Conservation (phyloP, 1,140 invertebrate genomes). For the Nasonia giraulti region DNA sequence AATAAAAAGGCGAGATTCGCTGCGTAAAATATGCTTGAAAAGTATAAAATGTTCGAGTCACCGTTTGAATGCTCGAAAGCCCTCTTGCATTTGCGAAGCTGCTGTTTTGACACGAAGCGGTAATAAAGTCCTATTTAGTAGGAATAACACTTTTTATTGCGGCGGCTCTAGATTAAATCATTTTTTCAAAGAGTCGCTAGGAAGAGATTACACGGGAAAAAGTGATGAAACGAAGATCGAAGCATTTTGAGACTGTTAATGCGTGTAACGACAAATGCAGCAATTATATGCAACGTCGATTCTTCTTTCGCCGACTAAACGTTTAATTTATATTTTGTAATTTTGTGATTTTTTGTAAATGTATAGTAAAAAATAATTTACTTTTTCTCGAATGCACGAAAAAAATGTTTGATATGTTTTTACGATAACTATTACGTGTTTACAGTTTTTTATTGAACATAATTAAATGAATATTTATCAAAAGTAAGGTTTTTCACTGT, state of each 20-base stretch:
- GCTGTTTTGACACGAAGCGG: constrained; percentile 9
- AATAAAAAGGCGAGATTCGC: constrained; percentile 4
- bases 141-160: constrained; percentile 38
- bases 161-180: constrained; percentile 17
- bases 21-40: constrained; percentile 17
- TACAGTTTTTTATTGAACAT: constrained; percentile 36
- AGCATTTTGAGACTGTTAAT: constrained; percentile 49
- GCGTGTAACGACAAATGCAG: constrained; percentile 42
- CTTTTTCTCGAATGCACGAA: constrained; percentile 28
- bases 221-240: constrained; percentile 38
- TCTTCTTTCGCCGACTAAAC: constrained; percentile 41
- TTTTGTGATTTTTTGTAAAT: constrained; percentile 47
- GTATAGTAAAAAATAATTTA: constrained; percentile 36
- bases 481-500: neutral
- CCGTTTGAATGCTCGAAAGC: constrained; percentile 19
- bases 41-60: constrained; percentile 5
- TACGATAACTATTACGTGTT: constrained; percentile 18
- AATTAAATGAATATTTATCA: constrained; percentile 33
- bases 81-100: neutral
- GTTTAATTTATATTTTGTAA: constrained; percentile 44
- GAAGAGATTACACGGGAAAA: constrained; percentile 47
- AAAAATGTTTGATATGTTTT: constrained; percentile 37
- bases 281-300: constrained; percentile 42
- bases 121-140: constrained; percentile 44
- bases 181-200: constrained; percentile 34